Base-by-base conservation (phyloP, 2,113 vertebrate genomes). In the Corydoras sp. region DNA sequence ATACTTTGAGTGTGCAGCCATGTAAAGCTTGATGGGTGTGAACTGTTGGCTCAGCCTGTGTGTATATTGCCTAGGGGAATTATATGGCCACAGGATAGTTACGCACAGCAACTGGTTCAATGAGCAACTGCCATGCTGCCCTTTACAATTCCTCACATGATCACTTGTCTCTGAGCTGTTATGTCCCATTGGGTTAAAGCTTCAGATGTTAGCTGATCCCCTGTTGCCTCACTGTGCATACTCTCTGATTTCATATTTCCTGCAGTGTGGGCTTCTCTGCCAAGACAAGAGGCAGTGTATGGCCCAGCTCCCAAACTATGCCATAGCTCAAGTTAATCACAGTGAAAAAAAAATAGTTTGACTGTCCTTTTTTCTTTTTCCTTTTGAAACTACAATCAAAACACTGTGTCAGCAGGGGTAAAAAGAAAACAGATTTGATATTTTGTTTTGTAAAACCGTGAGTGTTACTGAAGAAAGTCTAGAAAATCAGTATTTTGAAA, bases 91-190 rank as follows among this genome's bases (percentile, higher is more conserved):
- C 79, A 82, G 86, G 81, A 84, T 85, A 79, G 85, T 88, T 89
- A 85, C 86, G 81, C 80, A 81, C 75, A 83, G 87, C 84, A 79
- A 87, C 86, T 86, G 88, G 87, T 89, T 88, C 86, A 87, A 87
- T 89, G 81, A 85, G 86, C 78, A 83, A 85, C 82, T 80, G 69
- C 84, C 70, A 75, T 64, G 63, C 84, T 82, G 82, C 76, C 85
- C 84, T 88, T 90, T 87, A 80, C 79, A 83, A 79, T 74, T 43
- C 78, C 75, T 55, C 78, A 74, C 81, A 81, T 74, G 71, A 83
- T 83, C 84, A 81, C 82, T 85, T 81, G 79, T 80, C 82, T 76
- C 76, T 11, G 68, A 83, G 80, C 78, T 73, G 75, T 71, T 72
- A 78, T 61, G 69, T 85, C 79, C 81, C 83, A 79, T 71, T 82